A percentile compares a stretch with the other conserved stretches of the same genome.
These are phyloP conservation scores for Psittacula cyanocephala DNA, from an alignment of 2,113 vertebrate species.

Conservation along the genomic window DNA sequence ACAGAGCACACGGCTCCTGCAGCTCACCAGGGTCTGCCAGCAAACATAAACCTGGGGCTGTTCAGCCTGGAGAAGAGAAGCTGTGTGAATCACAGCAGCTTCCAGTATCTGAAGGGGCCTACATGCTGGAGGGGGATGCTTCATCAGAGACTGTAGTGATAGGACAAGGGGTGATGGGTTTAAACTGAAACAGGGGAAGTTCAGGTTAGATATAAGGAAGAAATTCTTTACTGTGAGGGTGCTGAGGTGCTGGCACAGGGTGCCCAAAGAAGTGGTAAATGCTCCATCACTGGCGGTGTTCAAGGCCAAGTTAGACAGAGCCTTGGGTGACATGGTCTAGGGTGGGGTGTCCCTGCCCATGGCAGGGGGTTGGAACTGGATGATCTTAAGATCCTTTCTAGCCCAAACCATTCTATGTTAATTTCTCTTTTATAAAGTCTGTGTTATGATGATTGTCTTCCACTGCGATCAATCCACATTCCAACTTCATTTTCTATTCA, in stretches of 20 bases:
- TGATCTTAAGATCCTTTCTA: background rate
- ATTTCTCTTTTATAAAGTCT: background rate
- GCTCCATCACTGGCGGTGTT: too few relatives aligned
- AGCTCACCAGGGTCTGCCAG: background rate
- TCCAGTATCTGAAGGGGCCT: background rate
- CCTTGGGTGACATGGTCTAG: background rate
- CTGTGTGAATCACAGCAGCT: background rate
- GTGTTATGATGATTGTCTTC: background rate
- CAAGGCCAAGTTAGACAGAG: background rate
- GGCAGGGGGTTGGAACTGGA: background rate
- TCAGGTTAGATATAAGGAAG: background rate
- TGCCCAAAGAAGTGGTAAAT: too few relatives aligned
- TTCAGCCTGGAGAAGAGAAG: background rate
- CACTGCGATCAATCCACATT: background rate
- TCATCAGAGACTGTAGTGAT: background rate
- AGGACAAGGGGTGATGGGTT: background rate
- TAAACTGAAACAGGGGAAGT: background rate
- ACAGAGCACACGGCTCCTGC: background rate
- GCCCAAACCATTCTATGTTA: background rate
- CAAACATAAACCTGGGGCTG: background rate
- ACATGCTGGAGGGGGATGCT: background rate
- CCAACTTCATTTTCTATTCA: background rate
- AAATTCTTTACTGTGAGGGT: background rate
- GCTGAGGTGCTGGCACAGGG: background rate
- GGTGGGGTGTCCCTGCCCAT: background rate